phyloP scores from a whole-genome alignment of 35 echinoderm and acorn worm genomes.

The Hemicentrotus pulcherrimus region DNA sequence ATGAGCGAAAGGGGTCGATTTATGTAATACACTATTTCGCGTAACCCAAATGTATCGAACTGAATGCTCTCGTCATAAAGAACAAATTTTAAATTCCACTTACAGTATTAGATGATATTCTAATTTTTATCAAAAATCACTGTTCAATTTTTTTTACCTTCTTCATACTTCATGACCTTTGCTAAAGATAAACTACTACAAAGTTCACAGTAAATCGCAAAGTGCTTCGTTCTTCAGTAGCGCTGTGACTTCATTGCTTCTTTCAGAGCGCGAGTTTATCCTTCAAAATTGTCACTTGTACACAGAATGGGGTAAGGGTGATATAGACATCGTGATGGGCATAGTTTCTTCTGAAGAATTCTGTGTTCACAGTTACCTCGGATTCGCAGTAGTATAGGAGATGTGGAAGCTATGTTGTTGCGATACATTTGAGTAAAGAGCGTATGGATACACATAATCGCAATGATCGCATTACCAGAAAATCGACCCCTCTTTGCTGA shows the following conservation, averaged over 20 bases:
- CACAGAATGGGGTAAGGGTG: neutral
- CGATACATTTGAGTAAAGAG: slow-evolving; percentile 8
- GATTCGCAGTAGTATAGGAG: neutral
- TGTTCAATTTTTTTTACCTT: neutral
- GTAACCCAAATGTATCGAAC: neutral
- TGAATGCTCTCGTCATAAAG: neutral
- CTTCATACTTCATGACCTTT: neutral
- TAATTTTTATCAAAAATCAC: neutral
- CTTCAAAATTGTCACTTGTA: neutral
- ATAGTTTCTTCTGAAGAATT: neutral
- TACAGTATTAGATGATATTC: neutral
- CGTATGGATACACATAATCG: neutral
- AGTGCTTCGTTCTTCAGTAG: neutral
- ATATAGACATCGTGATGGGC: neutral
- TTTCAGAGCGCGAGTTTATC: neutral
- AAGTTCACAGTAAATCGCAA: neutral
- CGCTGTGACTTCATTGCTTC: neutral
- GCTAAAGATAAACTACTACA: neutral
- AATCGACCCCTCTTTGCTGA: slow-evolving; percentile 55
- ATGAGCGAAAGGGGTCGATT: slow-evolving; percentile 54
- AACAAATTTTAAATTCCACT: neutral
- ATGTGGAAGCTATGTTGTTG: neutral
- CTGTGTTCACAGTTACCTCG: neutral
- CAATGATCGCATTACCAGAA: slow-evolving; percentile 19
- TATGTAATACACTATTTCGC: neutral